phyloP scores from a whole-genome alignment of 53 echinoderm and acorn worm species.

The Henricia sp. region DNA sequence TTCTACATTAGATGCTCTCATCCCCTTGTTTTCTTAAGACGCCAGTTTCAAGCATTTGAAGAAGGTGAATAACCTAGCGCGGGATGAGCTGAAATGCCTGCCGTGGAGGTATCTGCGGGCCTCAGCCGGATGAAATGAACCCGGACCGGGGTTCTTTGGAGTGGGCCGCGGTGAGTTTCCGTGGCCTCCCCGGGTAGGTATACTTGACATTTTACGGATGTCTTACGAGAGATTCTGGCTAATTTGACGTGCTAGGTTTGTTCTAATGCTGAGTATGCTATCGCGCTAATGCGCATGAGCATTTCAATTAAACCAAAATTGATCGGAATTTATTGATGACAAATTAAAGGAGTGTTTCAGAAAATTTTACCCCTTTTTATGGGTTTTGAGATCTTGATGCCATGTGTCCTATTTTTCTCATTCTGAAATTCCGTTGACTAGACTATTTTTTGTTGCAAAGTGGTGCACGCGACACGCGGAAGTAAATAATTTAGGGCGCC shows the following conservation, averaged over 20 bases:
- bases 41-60: neutral
- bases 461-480: too few species aligned
- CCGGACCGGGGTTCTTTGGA: neutral
- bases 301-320: too few species aligned
- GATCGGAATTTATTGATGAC: too few species aligned
- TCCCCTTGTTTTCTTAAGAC: neutral
- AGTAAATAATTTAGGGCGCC: too few species aligned
- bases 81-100: neutral
- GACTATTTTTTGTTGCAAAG: too few species aligned
- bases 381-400: too few species aligned
- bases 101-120: neutral
- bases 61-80: neutral
- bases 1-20: neutral
- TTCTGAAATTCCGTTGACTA: too few species aligned
- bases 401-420: too few species aligned
- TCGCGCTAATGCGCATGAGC: neutral
- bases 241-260: neutral
- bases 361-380: too few species aligned
- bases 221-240: neutral
- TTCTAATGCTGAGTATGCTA: neutral
- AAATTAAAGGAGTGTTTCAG: too few species aligned
- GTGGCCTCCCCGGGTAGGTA: neutral
- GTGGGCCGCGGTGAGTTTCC: neutral
- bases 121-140: neutral
- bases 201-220: slow-evolving; percentile 22